Base-by-base conservation (phyloP, 1,140 invertebrate genomes). In the Popillia japonica region DNA sequence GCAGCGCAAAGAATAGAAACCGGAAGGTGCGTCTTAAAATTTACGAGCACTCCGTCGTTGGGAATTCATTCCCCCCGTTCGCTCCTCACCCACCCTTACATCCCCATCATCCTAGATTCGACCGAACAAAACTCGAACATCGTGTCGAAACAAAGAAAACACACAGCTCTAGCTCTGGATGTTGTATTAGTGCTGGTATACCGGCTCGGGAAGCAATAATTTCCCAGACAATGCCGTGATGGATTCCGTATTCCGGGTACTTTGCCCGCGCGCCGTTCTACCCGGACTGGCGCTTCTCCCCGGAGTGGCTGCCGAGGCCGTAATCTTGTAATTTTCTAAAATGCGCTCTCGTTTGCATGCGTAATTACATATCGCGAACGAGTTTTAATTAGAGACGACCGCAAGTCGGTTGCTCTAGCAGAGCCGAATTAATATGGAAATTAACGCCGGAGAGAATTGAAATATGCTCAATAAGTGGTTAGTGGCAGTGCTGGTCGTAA, bases 311-410 rank as follows among this genome's bases (percentile, higher is more conserved):
- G n/a, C 44, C 44, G 44, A 10, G 14, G 64, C 64, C 22, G 27
- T 72, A 72, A 72, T 72, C 64, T 72, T 72, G 64, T 72, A 72
- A 72, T 72, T 72, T 72, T n/a, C 64, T 72, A 27, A 72, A 72
- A 72, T 11, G 23, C 48, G 48, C 64, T 72, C 34, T 72, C 64
- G 64, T 72, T 72, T 40, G 64, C 34, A 72, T 40, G 64, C 64
- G 64, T 72, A 72, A 72, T 72, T 72, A 72, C 34, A 72, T 72
- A 72, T 72, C 64, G 64, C 22, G 20, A 72, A 40, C 64, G 64
- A 72, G 34, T 72, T 72, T 72, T 72, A 72, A 72, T 72, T 40
- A 72, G 23, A 72, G 64, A 40, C 61, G 23, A 22, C 22, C 23
- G 64, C 14, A 7, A 17, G 48, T 14, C 48, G 48, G 48, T 17